Evolutionary conservation across 2,888 invertebrate genomes (phyloP).

Genomic region (Galerucella nymphaeae): DNA sequence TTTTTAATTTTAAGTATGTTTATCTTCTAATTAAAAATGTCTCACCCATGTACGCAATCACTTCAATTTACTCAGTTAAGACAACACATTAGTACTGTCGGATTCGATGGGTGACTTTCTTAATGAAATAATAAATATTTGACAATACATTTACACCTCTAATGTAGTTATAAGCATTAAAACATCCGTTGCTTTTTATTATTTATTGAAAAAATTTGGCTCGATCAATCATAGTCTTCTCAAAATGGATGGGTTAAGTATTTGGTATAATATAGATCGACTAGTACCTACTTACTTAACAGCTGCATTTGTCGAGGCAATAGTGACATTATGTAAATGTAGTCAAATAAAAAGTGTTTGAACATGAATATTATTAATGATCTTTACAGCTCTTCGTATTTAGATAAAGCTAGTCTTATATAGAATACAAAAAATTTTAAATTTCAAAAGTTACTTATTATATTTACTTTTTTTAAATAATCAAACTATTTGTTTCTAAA

Average conservation of each 20-base stretch:
- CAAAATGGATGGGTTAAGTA: background rate
- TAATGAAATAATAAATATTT: conserved; percentile 24
- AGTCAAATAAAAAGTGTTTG: background rate
- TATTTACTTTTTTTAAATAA: too few relatives aligned
- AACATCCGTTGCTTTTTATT: conserved; percentile 26
- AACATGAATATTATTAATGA: background rate
- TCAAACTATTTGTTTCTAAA: too few relatives aligned
- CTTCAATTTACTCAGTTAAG: background rate
- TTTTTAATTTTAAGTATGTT: background rate
- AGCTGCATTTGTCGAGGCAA: background rate
- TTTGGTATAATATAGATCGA: background rate
- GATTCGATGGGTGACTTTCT: conserved; percentile 14
- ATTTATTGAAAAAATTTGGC: background rate
- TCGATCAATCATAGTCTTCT: background rate
- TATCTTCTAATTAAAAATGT: conserved; percentile 1
- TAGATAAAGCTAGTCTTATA: too few relatives aligned
- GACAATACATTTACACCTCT: conserved; percentile 19
- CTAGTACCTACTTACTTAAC: background rate
- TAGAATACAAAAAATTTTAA: too few relatives aligned
- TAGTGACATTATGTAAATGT: background rate
- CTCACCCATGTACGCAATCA: background rate
- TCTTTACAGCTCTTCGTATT: background rate
- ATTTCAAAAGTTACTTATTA: too few relatives aligned
- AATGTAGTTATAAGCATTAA: conserved; percentile 19
- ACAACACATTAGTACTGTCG: background rate